A percentile compares a stretch with the other conserved stretches of the same genome.
phyloP scores from a whole-genome alignment of 1,140 invertebrate genomes.

The Brachionus angularis region DNA sequence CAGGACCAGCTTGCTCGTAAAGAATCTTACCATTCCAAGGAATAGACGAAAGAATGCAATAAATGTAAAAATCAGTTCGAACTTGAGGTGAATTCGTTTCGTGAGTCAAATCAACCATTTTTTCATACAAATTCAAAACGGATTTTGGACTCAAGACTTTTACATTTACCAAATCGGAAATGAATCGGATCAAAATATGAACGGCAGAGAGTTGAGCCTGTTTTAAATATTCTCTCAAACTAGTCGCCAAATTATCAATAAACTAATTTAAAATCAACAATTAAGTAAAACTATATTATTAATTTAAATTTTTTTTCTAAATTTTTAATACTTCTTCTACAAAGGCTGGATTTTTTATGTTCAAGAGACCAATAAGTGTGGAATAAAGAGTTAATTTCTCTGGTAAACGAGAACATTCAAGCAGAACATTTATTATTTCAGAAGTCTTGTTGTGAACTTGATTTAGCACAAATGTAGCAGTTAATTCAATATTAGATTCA shows the following conservation, averaged over 20 bases:
- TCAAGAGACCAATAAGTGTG: slow-evolving; percentile 39
- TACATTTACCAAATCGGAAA: slow-evolving; percentile 92
- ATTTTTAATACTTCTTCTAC: slow-evolving; percentile 17
- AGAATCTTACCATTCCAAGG: slow-evolving; percentile 91
- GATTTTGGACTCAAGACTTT: slow-evolving; percentile 89
- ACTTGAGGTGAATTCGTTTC: slow-evolving; percentile 84
- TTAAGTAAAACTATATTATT: neutral
- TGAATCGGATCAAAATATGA: slow-evolving; percentile 69
- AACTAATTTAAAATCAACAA: slow-evolving; percentile 8
- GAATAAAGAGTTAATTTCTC: slow-evolving; percentile 39
- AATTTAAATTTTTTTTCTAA: neutral
- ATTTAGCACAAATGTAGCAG: slow-evolving; percentile 1
- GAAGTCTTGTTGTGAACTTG: neutral
- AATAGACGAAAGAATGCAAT: slow-evolving; percentile 83
- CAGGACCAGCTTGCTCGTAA: slow-evolving; percentile 91
- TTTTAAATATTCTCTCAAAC: slow-evolving; percentile 25
- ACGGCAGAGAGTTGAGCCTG: slow-evolving; percentile 34
- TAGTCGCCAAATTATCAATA: slow-evolving; percentile 33
- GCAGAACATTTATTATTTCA: slow-evolving; percentile 21
- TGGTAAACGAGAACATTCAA: slow-evolving; percentile 17
- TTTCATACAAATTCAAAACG: slow-evolving; percentile 82
- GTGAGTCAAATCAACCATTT: slow-evolving; percentile 85
- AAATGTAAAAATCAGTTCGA: slow-evolving; percentile 90
- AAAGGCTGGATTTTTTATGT: slow-evolving; percentile 37
- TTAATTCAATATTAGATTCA: slow-evolving; percentile 30